Conservation (phyloP, 2,888 invertebrate species). For the Stenurella melanura region DNA sequence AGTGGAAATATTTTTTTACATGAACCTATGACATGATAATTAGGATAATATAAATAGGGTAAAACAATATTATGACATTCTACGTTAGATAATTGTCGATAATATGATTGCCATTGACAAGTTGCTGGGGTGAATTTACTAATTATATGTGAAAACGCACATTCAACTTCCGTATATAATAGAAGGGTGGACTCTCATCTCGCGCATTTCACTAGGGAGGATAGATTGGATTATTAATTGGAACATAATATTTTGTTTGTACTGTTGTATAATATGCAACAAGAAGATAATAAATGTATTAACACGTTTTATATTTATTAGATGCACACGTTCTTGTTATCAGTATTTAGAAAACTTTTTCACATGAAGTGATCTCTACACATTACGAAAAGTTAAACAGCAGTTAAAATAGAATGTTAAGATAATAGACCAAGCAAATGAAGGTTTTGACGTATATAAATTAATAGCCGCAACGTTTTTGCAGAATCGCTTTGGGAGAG, state of each 20-base stretch:
- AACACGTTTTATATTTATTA: too few species aligned
- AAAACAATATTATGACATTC: constrained; percentile 34
- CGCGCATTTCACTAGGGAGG: neutral
- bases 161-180: constrained; percentile 31
- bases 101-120: constrained; percentile 31
- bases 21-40: neutral
- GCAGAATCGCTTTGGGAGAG: too few species aligned
- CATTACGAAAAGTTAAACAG: too few species aligned
- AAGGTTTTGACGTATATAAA: too few species aligned
- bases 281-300: neutral
- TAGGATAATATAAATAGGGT: constrained; percentile 26
- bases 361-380: too few species aligned
- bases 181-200: constrained; percentile 20
- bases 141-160: constrained; percentile 30
- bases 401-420: too few species aligned
- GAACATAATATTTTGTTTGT: constrained; percentile 20
- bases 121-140: constrained; percentile 8
- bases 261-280: neutral
- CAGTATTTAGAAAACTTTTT: too few species aligned
- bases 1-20: neutral
- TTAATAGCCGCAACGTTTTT: too few species aligned
- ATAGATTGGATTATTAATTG: constrained; percentile 3
- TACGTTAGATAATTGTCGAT: constrained; percentile 28
- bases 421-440: too few species aligned
- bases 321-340: too few species aligned